A percentile compares a stretch with the other conserved stretches of the same genome.
Evolutionary conservation across 2,797 vertebrate species (phyloP).

Genomic region (Adelosebastes latens): DNA sequence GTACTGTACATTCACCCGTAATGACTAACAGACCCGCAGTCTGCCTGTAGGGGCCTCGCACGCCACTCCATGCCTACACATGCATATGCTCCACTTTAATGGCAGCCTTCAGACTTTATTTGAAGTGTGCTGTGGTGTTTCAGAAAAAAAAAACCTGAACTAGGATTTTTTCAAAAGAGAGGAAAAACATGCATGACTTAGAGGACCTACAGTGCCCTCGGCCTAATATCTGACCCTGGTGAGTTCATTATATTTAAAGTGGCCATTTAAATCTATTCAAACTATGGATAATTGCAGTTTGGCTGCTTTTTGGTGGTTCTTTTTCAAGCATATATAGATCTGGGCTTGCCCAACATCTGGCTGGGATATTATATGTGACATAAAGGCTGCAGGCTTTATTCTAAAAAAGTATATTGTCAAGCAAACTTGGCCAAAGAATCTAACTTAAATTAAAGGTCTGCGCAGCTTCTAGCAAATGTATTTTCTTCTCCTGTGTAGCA

Average conservation of each 20-base stretch:
- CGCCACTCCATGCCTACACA: slow-evolving; percentile 68
- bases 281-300: slow-evolving; percentile 56
- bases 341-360: slow-evolving; percentile 68
- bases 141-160: background rate
- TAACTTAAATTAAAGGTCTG: slow-evolving; percentile 12
- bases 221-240: slow-evolving; percentile 45
- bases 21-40: slow-evolving; percentile 78
- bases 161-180: slow-evolving; percentile 29
- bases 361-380: slow-evolving; percentile 51
- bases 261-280: slow-evolving; percentile 51
- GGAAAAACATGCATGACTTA: slow-evolving; percentile 21
- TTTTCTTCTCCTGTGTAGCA: background rate
- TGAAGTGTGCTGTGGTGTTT: slow-evolving; percentile 44
- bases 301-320: slow-evolving; percentile 36
- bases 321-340: slow-evolving; percentile 37
- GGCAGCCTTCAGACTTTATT: slow-evolving; percentile 60
- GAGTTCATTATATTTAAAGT: slow-evolving; percentile 42
- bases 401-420: slow-evolving; percentile 15
- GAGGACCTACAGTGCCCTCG: background rate
- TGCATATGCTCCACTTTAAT: slow-evolving; percentile 73
- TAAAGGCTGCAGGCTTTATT: slow-evolving; percentile 19
- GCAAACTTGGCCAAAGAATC: slow-evolving; percentile 13
- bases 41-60: slow-evolving; percentile 65
- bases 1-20: slow-evolving; percentile 76
- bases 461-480: background rate